phyloP scores from a whole-genome alignment of 2,888 invertebrate species.

The Brachylomia viminalis region DNA sequence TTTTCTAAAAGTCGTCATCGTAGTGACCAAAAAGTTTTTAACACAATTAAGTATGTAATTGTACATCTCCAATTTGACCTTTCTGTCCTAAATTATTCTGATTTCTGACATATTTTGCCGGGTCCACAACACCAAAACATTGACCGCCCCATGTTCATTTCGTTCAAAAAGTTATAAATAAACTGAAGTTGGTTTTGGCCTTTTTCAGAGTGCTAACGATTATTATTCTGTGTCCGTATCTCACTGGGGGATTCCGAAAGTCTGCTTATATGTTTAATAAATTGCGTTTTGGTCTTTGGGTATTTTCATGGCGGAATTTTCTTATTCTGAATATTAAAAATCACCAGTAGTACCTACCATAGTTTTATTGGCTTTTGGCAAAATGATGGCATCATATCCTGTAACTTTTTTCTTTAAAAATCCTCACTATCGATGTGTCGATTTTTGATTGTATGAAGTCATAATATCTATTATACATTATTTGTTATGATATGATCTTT shows the following conservation, averaged over 20 bases:
- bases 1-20: background rate
- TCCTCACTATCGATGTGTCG: background rate
- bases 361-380: background rate
- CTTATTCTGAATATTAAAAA: constrained; percentile 1
- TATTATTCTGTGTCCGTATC: constrained; percentile 44
- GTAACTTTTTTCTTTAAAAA: background rate
- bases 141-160: constrained; percentile 25
- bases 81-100: constrained; percentile 7
- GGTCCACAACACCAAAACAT: constrained; percentile 13
- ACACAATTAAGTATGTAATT: background rate
- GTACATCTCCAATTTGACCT: background rate
- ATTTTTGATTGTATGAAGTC: background rate
- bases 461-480: background rate
- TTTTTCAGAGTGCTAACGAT: constrained; percentile 40
- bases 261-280: constrained; percentile 13
- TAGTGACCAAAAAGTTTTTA: background rate
- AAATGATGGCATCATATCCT: background rate
- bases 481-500: background rate
- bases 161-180: constrained; percentile 43
- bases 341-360: background rate
- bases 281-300: background rate
- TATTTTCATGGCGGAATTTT: constrained; percentile 7
- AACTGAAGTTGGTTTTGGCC: constrained; percentile 50
- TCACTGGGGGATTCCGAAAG: constrained; percentile 16
- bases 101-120: constrained; percentile 15